Base-by-base conservation (phyloP, 1,140 invertebrate species). In the Tetramorium simillimum region DNA sequence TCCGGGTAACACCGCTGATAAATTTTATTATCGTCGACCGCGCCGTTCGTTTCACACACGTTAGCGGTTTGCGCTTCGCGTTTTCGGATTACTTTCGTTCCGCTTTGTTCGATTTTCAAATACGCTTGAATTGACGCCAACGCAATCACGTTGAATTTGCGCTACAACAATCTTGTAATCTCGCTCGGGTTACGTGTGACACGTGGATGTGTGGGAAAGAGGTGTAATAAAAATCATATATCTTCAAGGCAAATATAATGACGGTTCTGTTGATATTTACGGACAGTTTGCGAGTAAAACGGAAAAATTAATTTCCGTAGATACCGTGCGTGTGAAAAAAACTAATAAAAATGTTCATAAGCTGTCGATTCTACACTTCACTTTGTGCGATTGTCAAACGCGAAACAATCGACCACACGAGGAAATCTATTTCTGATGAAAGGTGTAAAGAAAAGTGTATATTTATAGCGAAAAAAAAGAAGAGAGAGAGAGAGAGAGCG, bases 81-180 rank as follows among this genome's bases (percentile, higher is more conserved):
- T 84, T 73, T 60, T 46, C 80, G 80, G 80, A 84, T 84, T 84
- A 84, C 80, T 84, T 84, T 84, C 69, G 40, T 73, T 21, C 28
- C 40, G 69, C n/a, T 84, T 73, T 60, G 69, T 62, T 60, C 80
- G 80, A 73, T 84, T 84, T 60, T 73, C 80, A 58, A 73, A 60
- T 33, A 56, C 51, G 67, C 53, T 21, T 46, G 40, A 75, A 84
- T 84, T 46, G 24, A 84, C 24, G 51, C 14, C 40, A 40, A 49
- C 53, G 65, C 80, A 73, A 82, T 82, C 51, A 49, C 56, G 69
- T n/a, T 43, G 40, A 43, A 58, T 82, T 75, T 18, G 40, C n/a
- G 46, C 62, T 40, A 53, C 58, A 46, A 46, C 62, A 73, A 10
- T 40, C 67, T 46, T 56, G 78, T 73, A 28, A 72, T 82, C 24